These are phyloP conservation scores for Psammodynastes pulverulentus DNA, from an alignment of 2,113 vertebrate species.

Conservation along the genomic window DNA sequence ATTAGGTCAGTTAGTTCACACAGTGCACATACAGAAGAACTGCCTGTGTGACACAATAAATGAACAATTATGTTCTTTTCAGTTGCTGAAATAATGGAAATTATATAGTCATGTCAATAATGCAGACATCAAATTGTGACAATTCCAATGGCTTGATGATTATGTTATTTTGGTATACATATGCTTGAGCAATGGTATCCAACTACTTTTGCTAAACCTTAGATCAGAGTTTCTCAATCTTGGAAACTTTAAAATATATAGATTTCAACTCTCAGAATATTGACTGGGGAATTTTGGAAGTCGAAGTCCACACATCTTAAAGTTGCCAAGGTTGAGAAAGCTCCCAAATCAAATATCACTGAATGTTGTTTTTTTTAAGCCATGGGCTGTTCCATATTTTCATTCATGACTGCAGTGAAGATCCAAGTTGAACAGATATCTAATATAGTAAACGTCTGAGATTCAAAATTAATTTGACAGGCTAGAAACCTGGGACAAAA, in stretches of 20 bases:
- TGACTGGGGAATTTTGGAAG: not conserved
- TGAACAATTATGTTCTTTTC: not conserved
- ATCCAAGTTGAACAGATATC: not conserved
- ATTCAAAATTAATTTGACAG: not conserved
- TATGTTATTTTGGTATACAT: not conserved
- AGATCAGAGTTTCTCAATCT: not conserved
- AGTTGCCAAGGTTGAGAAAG: not conserved
- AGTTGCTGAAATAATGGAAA: not conserved
- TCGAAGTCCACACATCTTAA: not conserved
- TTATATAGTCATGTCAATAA: not conserved
- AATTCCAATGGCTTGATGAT: not conserved
- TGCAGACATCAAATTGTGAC: not conserved
- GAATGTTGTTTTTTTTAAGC: not conserved
- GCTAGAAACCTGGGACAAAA: not conserved
- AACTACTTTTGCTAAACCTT: not conserved
- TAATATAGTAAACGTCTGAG: not conserved
- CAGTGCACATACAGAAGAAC: not conserved
- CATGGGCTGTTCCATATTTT: not conserved
- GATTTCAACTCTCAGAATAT: not conserved
- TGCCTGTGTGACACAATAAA: not conserved
- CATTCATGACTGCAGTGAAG: not conserved
- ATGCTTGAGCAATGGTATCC: not conserved
- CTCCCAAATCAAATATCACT: not conserved
- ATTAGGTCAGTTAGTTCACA: not conserved
- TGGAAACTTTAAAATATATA: not conserved